Conservation (phyloP, 2,888 invertebrate genomes). For the Leptarthrus brevirostris region DNA sequence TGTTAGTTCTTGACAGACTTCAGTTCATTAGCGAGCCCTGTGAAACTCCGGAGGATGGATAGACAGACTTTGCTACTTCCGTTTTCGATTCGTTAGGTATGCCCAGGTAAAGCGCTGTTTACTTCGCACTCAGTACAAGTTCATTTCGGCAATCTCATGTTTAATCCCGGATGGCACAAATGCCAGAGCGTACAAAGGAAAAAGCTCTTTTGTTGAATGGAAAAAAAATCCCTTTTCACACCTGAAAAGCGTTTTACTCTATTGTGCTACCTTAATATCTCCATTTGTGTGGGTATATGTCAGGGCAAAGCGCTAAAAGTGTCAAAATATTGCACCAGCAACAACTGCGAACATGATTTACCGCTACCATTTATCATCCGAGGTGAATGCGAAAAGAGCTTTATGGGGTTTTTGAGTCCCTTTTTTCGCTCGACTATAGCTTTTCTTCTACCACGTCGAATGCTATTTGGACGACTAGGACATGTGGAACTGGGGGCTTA, state of each 20-base stretch:
- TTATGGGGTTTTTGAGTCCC: slow-evolving; percentile 21
- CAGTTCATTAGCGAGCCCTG: slow-evolving; percentile 49
- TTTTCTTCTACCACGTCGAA: slow-evolving; percentile 2
- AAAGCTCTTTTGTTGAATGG: slow-evolving; percentile 12
- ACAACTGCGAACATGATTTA: slow-evolving; percentile 52
- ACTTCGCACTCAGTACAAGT: not conserved
- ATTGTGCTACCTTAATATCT: slow-evolving; percentile 23
- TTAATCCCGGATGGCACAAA: slow-evolving; percentile 12
- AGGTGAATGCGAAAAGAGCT: slow-evolving; percentile 47
- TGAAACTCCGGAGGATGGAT: slow-evolving; percentile 28
- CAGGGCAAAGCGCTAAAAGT: slow-evolving; percentile 42
- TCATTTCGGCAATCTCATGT: slow-evolving; percentile 31
- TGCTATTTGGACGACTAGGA: slow-evolving; percentile 24
- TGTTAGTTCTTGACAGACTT: slow-evolving; percentile 51
- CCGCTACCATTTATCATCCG: slow-evolving; percentile 48
- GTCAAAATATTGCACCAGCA: slow-evolving; percentile 51
- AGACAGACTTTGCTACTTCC: slow-evolving; percentile 13
- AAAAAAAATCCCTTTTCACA: slow-evolving; percentile 44
- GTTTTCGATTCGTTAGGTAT: slow-evolving; percentile 37
- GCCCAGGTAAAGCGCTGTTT: not conserved
- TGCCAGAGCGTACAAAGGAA: not conserved
- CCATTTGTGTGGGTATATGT: slow-evolving; percentile 38
- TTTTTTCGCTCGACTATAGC: slow-evolving; percentile 1
- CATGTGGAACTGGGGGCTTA: slow-evolving; percentile 8
- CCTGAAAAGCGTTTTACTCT: slow-evolving; percentile 37